Conservation (phyloP, 2,113 vertebrate genomes). For the Entelurus aequoreus region DNA sequence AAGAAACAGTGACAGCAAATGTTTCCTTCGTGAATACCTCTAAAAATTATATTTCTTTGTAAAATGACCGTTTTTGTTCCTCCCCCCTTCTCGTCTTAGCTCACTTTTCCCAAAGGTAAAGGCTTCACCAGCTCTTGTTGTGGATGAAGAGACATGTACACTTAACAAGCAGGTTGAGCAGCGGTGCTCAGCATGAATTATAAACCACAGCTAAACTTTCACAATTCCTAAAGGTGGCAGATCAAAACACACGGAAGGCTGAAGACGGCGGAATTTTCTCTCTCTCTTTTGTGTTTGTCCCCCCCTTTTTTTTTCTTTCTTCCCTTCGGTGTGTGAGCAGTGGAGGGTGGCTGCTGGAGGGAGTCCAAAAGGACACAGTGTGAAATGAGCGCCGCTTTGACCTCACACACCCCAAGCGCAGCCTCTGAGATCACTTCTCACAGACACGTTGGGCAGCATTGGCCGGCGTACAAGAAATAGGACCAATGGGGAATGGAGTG, state of each 20-base stretch:
- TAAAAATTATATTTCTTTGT: conserved; percentile 23
- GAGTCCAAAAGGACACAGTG: conserved; percentile 55
- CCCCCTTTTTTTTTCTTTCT: not conserved
- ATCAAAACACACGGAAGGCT: conserved; percentile 5
- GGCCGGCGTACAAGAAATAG: conserved; percentile 42
- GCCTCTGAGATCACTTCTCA: conserved; percentile 49
- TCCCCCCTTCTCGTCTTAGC: conserved; percentile 39
- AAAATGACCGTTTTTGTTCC: conserved; percentile 32
- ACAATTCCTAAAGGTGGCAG: conserved; percentile 1
- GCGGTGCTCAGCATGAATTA: conserved; percentile 1
- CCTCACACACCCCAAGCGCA: conserved; percentile 50
- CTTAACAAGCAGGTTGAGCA: not conserved
- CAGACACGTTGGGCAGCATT: conserved; percentile 34
- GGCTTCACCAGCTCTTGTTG: conserved; percentile 16
- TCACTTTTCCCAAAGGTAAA: conserved; percentile 46
- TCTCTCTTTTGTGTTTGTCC: conserved; percentile 13
- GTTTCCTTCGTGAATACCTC: conserved; percentile 34
- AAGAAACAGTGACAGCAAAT: conserved; percentile 16
- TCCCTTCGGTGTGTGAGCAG: conserved; percentile 7
- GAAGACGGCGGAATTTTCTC: not conserved
- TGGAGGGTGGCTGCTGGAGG: conserved; percentile 41
- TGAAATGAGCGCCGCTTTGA: conserved; percentile 59
- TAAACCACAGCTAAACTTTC: not conserved
- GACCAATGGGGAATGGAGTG: conserved; percentile 44
- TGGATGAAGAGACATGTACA: not conserved